Conservation (phyloP, 2,113 vertebrate genomes). For the Pyxicephalus adspersus region DNA sequence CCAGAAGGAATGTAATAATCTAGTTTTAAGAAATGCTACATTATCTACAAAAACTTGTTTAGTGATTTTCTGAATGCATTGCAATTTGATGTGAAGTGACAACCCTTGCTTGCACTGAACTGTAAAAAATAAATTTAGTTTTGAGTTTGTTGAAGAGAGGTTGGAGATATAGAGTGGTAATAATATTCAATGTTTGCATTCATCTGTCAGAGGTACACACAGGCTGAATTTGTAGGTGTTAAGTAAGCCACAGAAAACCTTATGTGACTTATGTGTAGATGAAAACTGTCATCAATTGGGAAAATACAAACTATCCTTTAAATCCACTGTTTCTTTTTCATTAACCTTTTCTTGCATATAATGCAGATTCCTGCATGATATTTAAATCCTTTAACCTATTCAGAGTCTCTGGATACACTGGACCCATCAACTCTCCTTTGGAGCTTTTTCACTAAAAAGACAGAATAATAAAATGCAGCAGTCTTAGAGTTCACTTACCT, state of each 20-base stretch:
- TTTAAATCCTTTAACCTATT: not conserved
- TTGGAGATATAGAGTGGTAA: conserved; percentile 9
- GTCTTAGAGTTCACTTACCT: too few relatives aligned
- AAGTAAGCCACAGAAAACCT: conserved; percentile 1
- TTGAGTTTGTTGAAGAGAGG: conserved; percentile 18
- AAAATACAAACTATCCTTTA: not conserved
- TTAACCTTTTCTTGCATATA: too few relatives aligned
- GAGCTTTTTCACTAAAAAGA: too few relatives aligned
- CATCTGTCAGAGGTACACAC: not conserved
- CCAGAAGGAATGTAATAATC: conserved; percentile 12
- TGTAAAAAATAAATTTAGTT: conserved; percentile 44
- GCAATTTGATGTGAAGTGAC: conserved; percentile 13
- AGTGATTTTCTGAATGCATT: conserved; percentile 19
- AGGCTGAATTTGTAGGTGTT: not conserved
- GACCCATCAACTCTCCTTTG: too few relatives aligned
- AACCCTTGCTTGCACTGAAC: conserved; percentile 18
- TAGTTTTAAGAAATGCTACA: conserved; percentile 12
- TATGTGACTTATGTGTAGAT: not conserved
- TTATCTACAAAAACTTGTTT: conserved; percentile 15
- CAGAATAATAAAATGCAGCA: too few relatives aligned
- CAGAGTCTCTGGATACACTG: not conserved
- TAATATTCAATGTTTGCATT: conserved; percentile 13
- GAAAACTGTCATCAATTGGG: not conserved
- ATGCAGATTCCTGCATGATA: not conserved
- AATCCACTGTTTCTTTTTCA: too few relatives aligned